phyloP scores from a whole-genome alignment of 2,113 vertebrate genomes.

The Bubo scandiacus region DNA sequence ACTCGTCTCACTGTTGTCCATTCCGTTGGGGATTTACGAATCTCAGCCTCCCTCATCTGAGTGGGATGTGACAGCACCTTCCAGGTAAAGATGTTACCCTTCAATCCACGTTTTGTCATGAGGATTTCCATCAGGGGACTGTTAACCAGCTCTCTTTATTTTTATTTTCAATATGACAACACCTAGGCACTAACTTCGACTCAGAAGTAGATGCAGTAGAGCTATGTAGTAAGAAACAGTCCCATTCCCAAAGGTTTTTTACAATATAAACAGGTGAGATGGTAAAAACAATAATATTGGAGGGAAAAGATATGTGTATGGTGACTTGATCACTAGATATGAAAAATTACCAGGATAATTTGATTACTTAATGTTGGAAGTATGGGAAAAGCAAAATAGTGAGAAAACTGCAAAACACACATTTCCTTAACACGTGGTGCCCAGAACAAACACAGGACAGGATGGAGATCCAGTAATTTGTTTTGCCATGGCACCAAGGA shows the following conservation, averaged over 20 bases:
- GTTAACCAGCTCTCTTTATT: background rate
- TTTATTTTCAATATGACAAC: background rate
- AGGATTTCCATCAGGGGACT: background rate
- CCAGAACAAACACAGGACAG: no score
- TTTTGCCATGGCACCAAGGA: no score
- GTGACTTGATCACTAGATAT: background rate
- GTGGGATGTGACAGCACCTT: background rate
- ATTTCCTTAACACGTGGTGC: no score
- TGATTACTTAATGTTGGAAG: background rate
- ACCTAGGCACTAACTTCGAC: background rate
- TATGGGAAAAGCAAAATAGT: no score
- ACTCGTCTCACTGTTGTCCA: no score
- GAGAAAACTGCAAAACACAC: background rate
- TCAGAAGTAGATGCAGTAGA: background rate
- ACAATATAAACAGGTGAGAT: background rate
- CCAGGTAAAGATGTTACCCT: background rate
- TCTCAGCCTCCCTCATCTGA: no score
- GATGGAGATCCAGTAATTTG: no score
- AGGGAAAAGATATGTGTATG: fast-evolving
- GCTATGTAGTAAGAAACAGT: background rate
- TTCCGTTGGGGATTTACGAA: no score
- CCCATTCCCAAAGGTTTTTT: background rate
- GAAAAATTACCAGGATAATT: background rate
- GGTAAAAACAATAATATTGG: background rate
- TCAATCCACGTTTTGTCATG: background rate